Conservation (phyloP, 2,797 vertebrate species). For the Platalea minor region DNA sequence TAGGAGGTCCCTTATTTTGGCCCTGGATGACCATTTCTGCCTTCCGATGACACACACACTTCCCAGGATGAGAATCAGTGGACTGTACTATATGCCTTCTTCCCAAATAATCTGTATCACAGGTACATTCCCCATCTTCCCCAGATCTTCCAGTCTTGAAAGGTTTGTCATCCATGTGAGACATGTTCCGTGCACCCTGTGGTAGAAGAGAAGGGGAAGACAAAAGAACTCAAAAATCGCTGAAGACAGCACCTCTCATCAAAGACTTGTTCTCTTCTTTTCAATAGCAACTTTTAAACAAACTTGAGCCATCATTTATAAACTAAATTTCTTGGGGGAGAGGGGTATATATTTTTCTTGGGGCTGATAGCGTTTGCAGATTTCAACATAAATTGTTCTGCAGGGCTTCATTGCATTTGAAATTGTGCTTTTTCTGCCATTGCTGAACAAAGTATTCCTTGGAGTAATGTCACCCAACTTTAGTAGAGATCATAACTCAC, state of each 20-base stretch:
- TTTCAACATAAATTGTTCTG: neutral
- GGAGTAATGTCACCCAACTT: constrained; percentile 43
- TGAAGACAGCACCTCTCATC: neutral
- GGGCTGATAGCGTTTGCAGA: neutral
- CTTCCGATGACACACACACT: neutral
- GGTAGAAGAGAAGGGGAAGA: neutral
- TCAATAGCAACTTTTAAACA: neutral
- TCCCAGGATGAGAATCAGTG: neutral
- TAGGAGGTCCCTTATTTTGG: neutral
- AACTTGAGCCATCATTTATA: neutral
- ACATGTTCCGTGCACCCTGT: neutral
- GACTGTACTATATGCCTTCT: neutral
- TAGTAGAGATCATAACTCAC: constrained; percentile 20
- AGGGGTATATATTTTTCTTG: neutral
- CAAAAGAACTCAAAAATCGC: neutral
- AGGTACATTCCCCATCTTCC: neutral
- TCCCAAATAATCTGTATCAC: neutral
- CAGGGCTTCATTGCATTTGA: neutral
- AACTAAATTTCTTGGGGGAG: neutral
- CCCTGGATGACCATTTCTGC: neutral
- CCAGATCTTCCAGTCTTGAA: neutral
- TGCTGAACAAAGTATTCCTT: constrained; percentile 19
- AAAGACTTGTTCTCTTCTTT: neutral
- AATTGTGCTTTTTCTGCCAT: neutral
- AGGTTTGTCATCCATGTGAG: neutral